phyloP scores from a whole-genome alignment of 2,888 invertebrate species.

The Stramonita haemastoma region DNA sequence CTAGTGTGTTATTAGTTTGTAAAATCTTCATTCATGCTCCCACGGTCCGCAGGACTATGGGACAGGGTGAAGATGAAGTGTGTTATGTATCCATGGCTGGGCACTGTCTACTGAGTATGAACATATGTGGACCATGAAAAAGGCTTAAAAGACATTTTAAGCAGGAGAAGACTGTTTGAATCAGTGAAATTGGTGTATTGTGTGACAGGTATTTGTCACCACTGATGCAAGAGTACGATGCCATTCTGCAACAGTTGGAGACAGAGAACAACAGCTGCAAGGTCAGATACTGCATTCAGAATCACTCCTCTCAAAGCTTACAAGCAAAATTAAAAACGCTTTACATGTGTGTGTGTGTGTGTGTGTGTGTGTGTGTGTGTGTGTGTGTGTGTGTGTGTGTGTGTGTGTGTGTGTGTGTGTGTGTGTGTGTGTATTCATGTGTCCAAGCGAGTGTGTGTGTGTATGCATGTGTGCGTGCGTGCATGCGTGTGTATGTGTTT shows the following conservation, averaged over 20 bases:
- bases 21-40: no score
- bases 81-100: no score
- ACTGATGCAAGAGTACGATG: constrained; percentile 48
- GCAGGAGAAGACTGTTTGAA: no score
- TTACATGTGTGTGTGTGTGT: not conserved
- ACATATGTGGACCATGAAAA: no score
- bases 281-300: constrained; percentile 24
- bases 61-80: no score
- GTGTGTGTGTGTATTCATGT: no score
- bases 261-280: constrained; percentile 35
- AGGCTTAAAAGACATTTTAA: no score
- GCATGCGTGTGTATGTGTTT: not conserved
- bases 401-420: not conserved
- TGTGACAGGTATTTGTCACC: constrained; percentile 43
- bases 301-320: not conserved
- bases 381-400: not conserved
- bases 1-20: no score
- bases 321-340: not conserved
- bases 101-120: no score
- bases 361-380: constrained; percentile 17
- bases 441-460: no score
- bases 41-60: no score
- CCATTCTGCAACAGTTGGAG: constrained; percentile 42
- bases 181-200: no score
- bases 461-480: not conserved